phyloP scores from a whole-genome alignment of 2,113 vertebrate species.

The Calidris pugnax region DNA sequence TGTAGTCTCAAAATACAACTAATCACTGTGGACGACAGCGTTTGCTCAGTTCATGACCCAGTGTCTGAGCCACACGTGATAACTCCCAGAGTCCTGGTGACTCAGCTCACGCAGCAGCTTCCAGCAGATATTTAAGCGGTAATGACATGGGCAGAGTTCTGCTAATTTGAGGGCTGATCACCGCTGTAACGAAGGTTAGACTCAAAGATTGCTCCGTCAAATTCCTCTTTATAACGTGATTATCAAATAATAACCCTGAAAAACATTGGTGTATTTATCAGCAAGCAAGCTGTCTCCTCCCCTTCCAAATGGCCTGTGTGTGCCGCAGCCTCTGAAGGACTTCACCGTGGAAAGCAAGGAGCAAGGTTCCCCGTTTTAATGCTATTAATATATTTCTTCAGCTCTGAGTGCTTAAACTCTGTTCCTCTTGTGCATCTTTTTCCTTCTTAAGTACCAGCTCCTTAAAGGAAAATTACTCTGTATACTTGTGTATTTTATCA shows the following conservation, averaged over 20 bases:
- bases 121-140: background rate
- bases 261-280: background rate
- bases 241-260: background rate
- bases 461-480: background rate
- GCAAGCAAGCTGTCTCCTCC: background rate
- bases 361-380: background rate
- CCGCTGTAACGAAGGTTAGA: conserved; percentile 17
- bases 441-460: background rate
- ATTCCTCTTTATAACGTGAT: background rate
- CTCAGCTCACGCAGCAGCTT: conserved; percentile 31
- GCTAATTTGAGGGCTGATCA: conserved; percentile 30
- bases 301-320: background rate
- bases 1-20: background rate
- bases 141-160: conserved; percentile 43
- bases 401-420: background rate
- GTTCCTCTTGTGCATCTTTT: background rate
- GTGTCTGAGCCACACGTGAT: conserved; percentile 29
- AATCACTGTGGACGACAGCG: accelerated
- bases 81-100: background rate
- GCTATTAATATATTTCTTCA: background rate
- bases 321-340: background rate
- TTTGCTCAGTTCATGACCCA: conserved; percentile 17
- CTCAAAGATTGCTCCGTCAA: background rate
- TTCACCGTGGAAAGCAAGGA: background rate
- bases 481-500: background rate